Evolutionary conservation across 2,888 invertebrate species (phyloP).

Genomic region (Zhuqinia jingwanae): DNA sequence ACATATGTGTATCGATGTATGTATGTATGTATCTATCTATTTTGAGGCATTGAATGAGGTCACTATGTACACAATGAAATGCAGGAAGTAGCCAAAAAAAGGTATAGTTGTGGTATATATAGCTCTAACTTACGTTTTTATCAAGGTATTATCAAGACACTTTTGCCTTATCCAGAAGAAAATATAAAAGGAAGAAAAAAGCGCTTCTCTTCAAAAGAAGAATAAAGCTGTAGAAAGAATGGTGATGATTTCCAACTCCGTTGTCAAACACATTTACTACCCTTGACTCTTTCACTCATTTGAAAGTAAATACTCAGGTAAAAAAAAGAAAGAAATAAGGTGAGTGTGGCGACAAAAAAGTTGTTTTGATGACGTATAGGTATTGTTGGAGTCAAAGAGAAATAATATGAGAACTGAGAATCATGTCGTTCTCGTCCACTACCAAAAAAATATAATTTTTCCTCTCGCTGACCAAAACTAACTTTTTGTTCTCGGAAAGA

Average conservation of each 20-base stretch:
- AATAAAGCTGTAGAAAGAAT: slow-evolving; percentile 24
- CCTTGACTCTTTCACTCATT: slow-evolving; percentile 24
- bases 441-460: too few relatives aligned
- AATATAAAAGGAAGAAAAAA: slow-evolving; percentile 11
- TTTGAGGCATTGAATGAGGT: not conserved
- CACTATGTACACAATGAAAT: not conserved
- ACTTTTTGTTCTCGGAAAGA: too few relatives aligned
- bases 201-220: slow-evolving; percentile 14
- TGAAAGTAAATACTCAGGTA: slow-evolving; percentile 47
- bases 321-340: not conserved
- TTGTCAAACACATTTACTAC: slow-evolving; percentile 7
- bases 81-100: not conserved
- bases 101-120: not conserved
- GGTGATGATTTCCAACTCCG: slow-evolving; percentile 13
- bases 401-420: slow-evolving; percentile 6
- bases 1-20: not conserved
- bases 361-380: slow-evolving; percentile 15
- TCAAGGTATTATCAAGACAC: slow-evolving; percentile 56
- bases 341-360: slow-evolving; percentile 23
- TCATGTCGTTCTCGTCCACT: slow-evolving; percentile 28
- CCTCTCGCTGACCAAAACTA: too few relatives aligned
- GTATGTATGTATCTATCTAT: not conserved
- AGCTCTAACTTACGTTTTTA: slow-evolving; percentile 52
- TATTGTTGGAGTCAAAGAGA: slow-evolving; percentile 11
- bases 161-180: slow-evolving; percentile 20